Evolutionary conservation across 2,888 invertebrate species (phyloP), one percentile per base, ranked within the genome.

Genomic region (Chaetogeoica ovagalla): DNA sequence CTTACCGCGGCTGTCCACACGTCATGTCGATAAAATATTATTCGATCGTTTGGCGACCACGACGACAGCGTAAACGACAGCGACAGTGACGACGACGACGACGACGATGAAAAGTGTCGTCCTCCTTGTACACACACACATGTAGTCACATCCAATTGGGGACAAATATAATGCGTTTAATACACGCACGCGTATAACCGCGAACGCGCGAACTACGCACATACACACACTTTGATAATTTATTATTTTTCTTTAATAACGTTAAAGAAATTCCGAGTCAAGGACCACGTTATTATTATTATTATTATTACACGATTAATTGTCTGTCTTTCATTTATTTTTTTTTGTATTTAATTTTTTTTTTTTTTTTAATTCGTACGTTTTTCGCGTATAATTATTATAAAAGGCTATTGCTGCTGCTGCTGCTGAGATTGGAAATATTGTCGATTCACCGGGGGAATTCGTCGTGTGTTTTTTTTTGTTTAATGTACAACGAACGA

Each of bases 221-320:
- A 21, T 17, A 43, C 65, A 21, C 23, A 30, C 15, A 73, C n/a
- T 63, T 15, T 5, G 48, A 76, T 69, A 76, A 69, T 76, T 69
- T 76, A 76, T 69, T 76, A 76, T 76, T 75, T 73, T 69, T 76
- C 69, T 60, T 76, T 76, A 48, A 69, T 70, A 70, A 62, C 52
- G 52, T 79, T 43, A 43, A 9, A 48, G 8, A 13, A 48, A 48
- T 48, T 71, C 48, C 77, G 70, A 79, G 77, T 79, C 77, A 79
- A 79, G 77, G 77, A 70, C 70, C 55, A 70, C 30, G 30, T 30
- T 30, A 30, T 60, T 60, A 77, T 52, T 30, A 60, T 52, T 30
- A 60, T 63, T 30, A 55, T 15, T n/a, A 62, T 69, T 69, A 9
- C 43, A 7, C 9, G 30, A 30, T 30, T 30, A 30, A 70, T 77